These are phyloP conservation scores for Thereva unica DNA, from an alignment of 2,888 invertebrate species.

Conservation along the genomic window DNA sequence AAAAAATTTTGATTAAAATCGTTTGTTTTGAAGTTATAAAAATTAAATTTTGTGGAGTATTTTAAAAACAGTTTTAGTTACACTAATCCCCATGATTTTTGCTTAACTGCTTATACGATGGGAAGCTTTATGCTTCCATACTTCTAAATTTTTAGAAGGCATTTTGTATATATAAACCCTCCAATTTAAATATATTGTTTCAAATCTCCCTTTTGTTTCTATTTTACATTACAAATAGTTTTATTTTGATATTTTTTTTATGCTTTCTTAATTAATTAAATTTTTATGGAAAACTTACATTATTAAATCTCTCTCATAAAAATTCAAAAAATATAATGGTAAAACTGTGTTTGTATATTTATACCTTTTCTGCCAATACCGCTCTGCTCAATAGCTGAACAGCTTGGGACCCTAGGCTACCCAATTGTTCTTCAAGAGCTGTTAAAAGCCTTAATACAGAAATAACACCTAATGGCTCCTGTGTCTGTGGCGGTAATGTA, in stretches of 20 bases:
- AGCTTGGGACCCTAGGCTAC: constrained; percentile 41
- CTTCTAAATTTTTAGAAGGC: too few species aligned
- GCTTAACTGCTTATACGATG: too few species aligned
- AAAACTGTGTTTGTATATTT: neutral
- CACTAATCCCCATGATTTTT: too few species aligned
- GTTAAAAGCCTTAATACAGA: constrained; percentile 39
- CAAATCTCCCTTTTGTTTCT: too few species aligned
- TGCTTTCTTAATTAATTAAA: too few species aligned
- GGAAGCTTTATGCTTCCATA: too few species aligned
- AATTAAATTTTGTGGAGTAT: neutral
- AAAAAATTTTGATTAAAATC: constrained; percentile 8
- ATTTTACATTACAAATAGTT: too few species aligned
- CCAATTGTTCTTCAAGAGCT: constrained; percentile 42
- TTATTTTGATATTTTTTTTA: too few species aligned
- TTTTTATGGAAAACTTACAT: too few species aligned
- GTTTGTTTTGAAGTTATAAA: constrained; percentile 4
- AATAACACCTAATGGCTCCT: constrained; percentile 38
- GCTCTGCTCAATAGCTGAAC: constrained; percentile 40
- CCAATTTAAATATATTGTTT: too few species aligned
- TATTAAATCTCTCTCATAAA: neutral
- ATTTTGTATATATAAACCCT: too few species aligned
- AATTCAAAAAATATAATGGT: constrained; percentile 4
- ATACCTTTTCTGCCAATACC: constrained; percentile 41
- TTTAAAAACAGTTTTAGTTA: too few species aligned
- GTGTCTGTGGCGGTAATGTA: constrained; percentile 5